Evolutionary conservation across 2,113 vertebrate genomes (phyloP), one percentile per base, ranked within the genome.

Genomic region (Corythornis cristatus): DNA sequence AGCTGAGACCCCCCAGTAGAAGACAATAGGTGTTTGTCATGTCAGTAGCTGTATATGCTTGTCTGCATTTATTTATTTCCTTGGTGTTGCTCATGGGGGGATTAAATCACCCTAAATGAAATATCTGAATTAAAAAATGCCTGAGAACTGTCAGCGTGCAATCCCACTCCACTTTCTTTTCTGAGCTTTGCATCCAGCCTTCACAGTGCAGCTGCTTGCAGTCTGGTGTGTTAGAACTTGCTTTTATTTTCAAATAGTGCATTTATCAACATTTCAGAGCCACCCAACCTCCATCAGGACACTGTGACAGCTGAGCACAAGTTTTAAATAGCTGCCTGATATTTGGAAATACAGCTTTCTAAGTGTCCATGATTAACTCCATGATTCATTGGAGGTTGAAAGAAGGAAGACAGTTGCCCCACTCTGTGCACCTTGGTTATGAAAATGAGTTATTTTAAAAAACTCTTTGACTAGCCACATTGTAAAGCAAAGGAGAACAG

Each of bases 141-240:
- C 73, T 61, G 73, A 91, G 70, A 84, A 66, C 29, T 86, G 51
- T 86, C 77, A 92, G 53, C 6, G 8, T 74, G 64, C n/a, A 74
- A 68, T 86, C 81, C 65, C 37, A 88, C 53, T 65, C 67, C 7
- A 1, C 28, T 23, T 75, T 92, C 74, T 78, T 89, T 96, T 82
- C 84, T 93, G 79, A 88, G 61, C 56, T 73, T 93, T 86, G 61
- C 72, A 83, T 92, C 57, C 80, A 95, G 71, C 67, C 83, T 96
- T 96, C 95, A 53, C 93, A 94, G 92, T 95, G 90, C 96, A 96
- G 96, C 94, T 93, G 91, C 92, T 89, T 95, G 66, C 56, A 93
- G 85, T 96, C 89, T 93, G 88, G 90, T 89, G 87, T 90, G 85
- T 85, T 93, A 94, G 85, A 90, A 93, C 68, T 91, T 90, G 91